Percentiles rank a stretch among this genome's conserved stretches.
Conservation (phyloP, 2,797 vertebrate species). For the Halcyon leucocephala region DNA sequence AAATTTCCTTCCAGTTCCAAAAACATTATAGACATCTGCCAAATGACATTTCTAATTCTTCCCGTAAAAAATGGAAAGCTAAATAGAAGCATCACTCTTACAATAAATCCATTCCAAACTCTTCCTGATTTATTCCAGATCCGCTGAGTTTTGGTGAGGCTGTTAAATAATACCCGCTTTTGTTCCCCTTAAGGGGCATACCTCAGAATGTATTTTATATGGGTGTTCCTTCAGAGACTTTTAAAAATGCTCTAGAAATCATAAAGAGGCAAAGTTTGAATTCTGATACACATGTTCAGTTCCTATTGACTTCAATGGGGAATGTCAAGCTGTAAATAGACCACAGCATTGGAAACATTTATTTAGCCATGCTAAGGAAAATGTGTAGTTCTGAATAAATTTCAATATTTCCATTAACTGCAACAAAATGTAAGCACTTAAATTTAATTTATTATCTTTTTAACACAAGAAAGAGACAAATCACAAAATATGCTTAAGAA, state of each 20-base stretch:
- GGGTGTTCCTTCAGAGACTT: constrained; percentile 41
- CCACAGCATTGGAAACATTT: constrained; percentile 18
- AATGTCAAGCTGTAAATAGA: not conserved
- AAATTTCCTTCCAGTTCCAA: constrained; percentile 68
- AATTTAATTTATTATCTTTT: not conserved
- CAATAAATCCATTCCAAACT: constrained; percentile 58
- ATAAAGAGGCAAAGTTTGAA: constrained; percentile 35
- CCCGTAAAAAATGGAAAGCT: constrained; percentile 59
- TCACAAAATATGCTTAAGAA: constrained; percentile 35
- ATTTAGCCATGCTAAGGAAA: constrained; percentile 39
- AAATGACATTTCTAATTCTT: constrained; percentile 72
- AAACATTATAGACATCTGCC: constrained; percentile 58
- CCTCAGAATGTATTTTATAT: constrained; percentile 48
- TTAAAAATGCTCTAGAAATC: constrained; percentile 54
- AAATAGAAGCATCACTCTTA: constrained; percentile 59
- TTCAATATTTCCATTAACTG: constrained; percentile 50
- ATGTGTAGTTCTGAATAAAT: constrained; percentile 34
- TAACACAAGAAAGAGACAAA: constrained; percentile 12
- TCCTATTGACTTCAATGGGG: not conserved
- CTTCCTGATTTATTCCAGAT: constrained; percentile 62
- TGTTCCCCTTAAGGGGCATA: constrained; percentile 30
- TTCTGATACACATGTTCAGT: not conserved
- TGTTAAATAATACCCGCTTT: constrained; percentile 35
- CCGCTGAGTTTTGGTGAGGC: not conserved
- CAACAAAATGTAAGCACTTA: constrained; percentile 24